Conservation (phyloP, 2,113 vertebrate genomes). For the Sakesphorus luctuosus region DNA sequence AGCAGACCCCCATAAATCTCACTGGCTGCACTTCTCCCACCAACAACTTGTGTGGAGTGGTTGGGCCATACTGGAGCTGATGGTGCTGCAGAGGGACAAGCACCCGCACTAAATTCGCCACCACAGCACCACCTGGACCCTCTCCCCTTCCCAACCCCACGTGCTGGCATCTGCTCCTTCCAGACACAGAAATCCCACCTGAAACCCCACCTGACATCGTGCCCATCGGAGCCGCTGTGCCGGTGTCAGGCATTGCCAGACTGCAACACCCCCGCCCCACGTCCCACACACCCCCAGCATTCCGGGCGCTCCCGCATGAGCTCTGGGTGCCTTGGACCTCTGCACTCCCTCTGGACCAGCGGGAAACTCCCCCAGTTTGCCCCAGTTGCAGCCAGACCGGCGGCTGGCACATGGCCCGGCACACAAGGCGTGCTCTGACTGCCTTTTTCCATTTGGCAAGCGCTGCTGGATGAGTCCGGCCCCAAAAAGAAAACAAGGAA, state of each 20-base stretch:
- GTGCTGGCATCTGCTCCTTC: not conserved
- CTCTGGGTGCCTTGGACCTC: not conserved
- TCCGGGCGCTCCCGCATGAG: accelerated
- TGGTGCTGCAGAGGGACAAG: accelerated
- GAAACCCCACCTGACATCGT: not conserved
- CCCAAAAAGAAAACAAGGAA: conserved; percentile 52
- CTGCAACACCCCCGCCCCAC: accelerated
- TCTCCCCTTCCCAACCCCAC: not conserved
- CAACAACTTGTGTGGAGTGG: too few relatives aligned
- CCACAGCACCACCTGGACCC: not conserved
- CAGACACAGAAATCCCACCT: not conserved
- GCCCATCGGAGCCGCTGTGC: accelerated
- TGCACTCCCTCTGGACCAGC: not conserved
- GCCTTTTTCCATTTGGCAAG: conserved; percentile 50
- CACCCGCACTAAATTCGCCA: accelerated
- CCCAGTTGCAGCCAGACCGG: not conserved
- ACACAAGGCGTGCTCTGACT: conserved; percentile 27
- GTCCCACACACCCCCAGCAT: not conserved
- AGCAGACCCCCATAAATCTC: not conserved
- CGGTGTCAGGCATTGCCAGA: accelerated
- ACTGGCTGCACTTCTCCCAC: not conserved
- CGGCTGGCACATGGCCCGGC: not conserved
- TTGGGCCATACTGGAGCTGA: not conserved
- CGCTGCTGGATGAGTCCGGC: not conserved
- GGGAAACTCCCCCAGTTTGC: conserved; percentile 22